phyloP scores from a whole-genome alignment of 2,113 vertebrate genomes.

The Xiphophorus couchianus region DNA sequence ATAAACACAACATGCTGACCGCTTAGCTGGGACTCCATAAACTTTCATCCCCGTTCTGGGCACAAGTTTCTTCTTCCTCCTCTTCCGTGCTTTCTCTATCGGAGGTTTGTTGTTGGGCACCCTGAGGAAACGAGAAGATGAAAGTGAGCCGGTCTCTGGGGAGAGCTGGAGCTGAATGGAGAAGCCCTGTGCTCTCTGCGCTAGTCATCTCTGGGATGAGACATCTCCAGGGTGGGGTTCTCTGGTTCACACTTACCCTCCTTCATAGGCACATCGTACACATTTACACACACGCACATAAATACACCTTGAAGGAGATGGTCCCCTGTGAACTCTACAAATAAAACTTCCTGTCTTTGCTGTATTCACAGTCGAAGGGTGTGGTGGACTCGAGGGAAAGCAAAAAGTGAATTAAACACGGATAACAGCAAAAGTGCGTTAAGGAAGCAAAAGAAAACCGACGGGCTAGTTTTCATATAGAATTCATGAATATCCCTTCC shows the following conservation, averaged over 20 bases:
- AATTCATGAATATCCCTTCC: constrained; percentile 48
- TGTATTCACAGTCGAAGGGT: constrained; percentile 38
- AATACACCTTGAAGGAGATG: constrained; percentile 37
- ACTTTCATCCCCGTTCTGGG: constrained; percentile 25
- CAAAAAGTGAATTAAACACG: constrained; percentile 44
- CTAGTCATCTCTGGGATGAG: constrained; percentile 50
- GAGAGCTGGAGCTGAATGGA: constrained; percentile 53
- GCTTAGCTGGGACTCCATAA: constrained; percentile 20
- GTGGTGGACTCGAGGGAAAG: constrained; percentile 48
- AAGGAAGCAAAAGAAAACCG: constrained; percentile 48
- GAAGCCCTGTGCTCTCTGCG: constrained; percentile 41
- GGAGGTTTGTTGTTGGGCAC: constrained; percentile 66
- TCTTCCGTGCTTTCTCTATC: constrained; percentile 30
- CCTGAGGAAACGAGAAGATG: constrained; percentile 74
- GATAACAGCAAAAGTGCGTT: constrained; percentile 57
- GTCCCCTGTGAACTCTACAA: constrained; percentile 28
- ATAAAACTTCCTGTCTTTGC: constrained; percentile 50
- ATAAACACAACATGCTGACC: constrained; percentile 55
- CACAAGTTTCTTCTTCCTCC: constrained; percentile 40
- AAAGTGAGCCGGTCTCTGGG: constrained; percentile 71
- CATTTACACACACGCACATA: constrained; percentile 19
- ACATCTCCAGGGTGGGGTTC: constrained; percentile 45
- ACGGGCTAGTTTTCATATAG: constrained; percentile 43
- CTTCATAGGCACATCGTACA: constrained; percentile 17
- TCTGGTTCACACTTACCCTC: constrained; percentile 42